Evolutionary conservation across 2,888 invertebrate species (phyloP), one percentile per base, ranked within the genome.

Genomic region (Tetragonula carbonaria): DNA sequence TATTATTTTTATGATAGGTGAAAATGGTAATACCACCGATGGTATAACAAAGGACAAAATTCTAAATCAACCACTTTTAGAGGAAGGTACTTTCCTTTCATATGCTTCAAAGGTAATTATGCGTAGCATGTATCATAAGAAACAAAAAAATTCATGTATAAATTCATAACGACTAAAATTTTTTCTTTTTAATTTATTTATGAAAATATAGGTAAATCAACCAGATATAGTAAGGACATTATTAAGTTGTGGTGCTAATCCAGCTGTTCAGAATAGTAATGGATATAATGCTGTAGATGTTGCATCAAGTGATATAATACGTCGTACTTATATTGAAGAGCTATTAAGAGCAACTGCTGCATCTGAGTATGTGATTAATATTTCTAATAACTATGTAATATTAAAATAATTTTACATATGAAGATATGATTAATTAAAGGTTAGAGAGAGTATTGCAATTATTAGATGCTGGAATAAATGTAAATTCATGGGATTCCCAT

Each of bases 401-500:
- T 8, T 14, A 65, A 65, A 50, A 73, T 67, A 72, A 59, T 72
- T 65, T 57, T 66, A 21, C 23, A n/a, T 72, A 50, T 78, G 6
- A 59, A 23, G 63, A 16, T n/a, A 38, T 33, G 6, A 66, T 71
- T 70, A 74, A 79, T 85, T 80, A 76, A 91, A 96, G 96, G 89
- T 93, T 96, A 81, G 95, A 95, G 51, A 94, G 96, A 87, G 95
- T 96, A 59, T 95, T 95, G 87, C 96, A 96, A 91, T 92, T 96
- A 89, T 89, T 96, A 66, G 95, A 95, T 67, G 95, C 96, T 65
- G 96, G 96, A 8, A 95, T 96, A 53, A 95, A 95, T 83, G 95
- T 96, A 1, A 96, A 96, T 92, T 95, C 96, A n/a, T 95, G 95
- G 92, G 96, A 96, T 92, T 96, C 96, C 57, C 95, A 95, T 75